Evolutionary conservation across 2,888 invertebrate species (phyloP), one percentile per base, ranked within the genome.

Genomic region (Steinernema hermaphroditum): DNA sequence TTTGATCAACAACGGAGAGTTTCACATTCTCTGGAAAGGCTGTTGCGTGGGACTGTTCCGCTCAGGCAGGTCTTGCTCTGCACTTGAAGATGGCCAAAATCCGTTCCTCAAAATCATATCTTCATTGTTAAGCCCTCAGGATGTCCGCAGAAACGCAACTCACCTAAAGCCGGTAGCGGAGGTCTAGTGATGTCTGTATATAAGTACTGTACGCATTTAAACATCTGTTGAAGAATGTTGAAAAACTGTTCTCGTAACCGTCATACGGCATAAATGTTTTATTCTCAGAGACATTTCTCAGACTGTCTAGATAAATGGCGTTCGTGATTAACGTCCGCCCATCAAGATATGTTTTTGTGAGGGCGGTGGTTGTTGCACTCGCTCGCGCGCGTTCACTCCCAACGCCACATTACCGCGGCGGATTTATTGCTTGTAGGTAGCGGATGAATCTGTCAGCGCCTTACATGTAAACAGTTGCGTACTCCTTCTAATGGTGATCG

Each of bases 31-130:
- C 1, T 84, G 82, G 81, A 77, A 82, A 71, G 83, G 85, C n/a
- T 85, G 85, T 70, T 85, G 85, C 68, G 83, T 85, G 8, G 85
- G 85, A n/a, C 72, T 83, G 27, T 81, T 82, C 71, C 76, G 81
- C 72, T 79, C 79, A 44, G 76, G 78, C 22, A 80, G 75, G 0
- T 75, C 77, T 2, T 83, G 83, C 49, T 74, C 80, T 2, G 81
- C 82, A 0, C 62, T 81, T 71, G 83, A 82, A 70, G 77, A 80
- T 6, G 78, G 79, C 34, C 70, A 79, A 14, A 83, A 83, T 62
- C 79, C 83, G 4, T 80, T 83, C 73, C 72, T 83, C 46, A 76
- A 71, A 14, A 72, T 80, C 27, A 68, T 78, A 22, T 71, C 77
- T 24, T 72, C 76, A 4, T 49, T 78, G n/a, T 70, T 78, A 6